Evolutionary conservation across 2,888 invertebrate species (phyloP).

Genomic region (Tuberolachnus salignus): DNA sequence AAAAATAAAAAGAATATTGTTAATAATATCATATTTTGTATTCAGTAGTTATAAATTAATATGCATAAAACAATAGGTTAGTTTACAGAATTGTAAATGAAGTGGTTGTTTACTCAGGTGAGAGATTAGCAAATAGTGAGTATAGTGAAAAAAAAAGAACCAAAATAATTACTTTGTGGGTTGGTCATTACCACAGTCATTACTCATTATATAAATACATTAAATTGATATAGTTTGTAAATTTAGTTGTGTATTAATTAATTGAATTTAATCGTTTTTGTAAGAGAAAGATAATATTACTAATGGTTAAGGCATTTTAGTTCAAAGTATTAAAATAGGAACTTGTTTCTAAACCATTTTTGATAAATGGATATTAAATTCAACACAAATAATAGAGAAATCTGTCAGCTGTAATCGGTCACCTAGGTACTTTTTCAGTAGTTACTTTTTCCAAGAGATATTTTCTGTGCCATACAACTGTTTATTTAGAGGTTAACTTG

Average conservation of each 20-base stretch:
- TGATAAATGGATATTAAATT: not conserved
- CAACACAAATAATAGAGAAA: too few relatives aligned
- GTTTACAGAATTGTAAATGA: not conserved
- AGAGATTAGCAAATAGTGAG: conserved; percentile 20
- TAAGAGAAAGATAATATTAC: not conserved
- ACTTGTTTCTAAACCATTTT: not conserved
- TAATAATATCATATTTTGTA: not conserved
- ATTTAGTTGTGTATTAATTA: not conserved
- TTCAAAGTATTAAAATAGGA: not conserved
- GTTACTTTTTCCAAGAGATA: too few relatives aligned
- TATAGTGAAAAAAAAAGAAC: conserved; percentile 10
- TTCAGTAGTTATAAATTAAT: too few relatives aligned
- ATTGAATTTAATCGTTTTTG: not conserved
- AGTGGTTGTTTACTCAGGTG: conserved; percentile 35
- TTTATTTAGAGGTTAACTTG: not conserved
- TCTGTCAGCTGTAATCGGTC: too few relatives aligned
- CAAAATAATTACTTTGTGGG: conserved; percentile 16
- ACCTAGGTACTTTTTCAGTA: too few relatives aligned
- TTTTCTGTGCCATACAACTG: too few relatives aligned
- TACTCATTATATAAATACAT: conserved; percentile 18
- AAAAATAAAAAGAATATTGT: not conserved
- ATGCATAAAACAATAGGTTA: not conserved
- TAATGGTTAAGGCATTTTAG: not conserved
- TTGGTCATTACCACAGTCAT: too few relatives aligned
- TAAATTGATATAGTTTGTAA: not conserved